phyloP scores from a whole-genome alignment of 2,113 vertebrate species.

The Protobothrops flavoviridis region DNA sequence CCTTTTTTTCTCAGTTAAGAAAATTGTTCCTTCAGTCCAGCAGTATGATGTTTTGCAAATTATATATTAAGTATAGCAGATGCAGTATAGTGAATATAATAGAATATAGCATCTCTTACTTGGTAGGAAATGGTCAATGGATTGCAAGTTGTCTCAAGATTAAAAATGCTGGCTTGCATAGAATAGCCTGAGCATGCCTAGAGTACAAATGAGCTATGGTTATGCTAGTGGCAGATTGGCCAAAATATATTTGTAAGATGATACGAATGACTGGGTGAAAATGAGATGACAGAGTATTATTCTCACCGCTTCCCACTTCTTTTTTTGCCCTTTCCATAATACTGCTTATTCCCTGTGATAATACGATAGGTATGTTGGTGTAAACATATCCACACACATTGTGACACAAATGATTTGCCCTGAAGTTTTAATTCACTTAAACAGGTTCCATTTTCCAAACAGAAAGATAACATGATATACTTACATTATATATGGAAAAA shows the following conservation, averaged over 20 bases:
- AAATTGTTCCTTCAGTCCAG: not conserved
- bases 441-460: not conserved
- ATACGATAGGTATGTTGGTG: not conserved
- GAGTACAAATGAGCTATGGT: not conserved
- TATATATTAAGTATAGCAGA: not conserved
- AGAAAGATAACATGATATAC: not conserved
- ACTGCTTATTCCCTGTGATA: not conserved
- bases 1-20: not conserved
- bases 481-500: not conserved
- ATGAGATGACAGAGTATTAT: not conserved
- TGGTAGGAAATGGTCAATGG: not conserved
- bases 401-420: not conserved
- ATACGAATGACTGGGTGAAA: not conserved
- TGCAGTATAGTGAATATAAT: not conserved
- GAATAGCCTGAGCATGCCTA: not conserved
- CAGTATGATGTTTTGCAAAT: not conserved
- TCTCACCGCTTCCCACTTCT: not conserved
- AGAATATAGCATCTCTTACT: not conserved
- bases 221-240: not conserved
- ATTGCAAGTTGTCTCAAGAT: not conserved
- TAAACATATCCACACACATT: not conserved
- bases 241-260: not conserved
- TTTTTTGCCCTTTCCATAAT: not conserved
- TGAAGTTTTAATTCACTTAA: not conserved
- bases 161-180: not conserved